phyloP scores from a whole-genome alignment of 1,140 invertebrate genomes.

The Ceratina australensis region DNA sequence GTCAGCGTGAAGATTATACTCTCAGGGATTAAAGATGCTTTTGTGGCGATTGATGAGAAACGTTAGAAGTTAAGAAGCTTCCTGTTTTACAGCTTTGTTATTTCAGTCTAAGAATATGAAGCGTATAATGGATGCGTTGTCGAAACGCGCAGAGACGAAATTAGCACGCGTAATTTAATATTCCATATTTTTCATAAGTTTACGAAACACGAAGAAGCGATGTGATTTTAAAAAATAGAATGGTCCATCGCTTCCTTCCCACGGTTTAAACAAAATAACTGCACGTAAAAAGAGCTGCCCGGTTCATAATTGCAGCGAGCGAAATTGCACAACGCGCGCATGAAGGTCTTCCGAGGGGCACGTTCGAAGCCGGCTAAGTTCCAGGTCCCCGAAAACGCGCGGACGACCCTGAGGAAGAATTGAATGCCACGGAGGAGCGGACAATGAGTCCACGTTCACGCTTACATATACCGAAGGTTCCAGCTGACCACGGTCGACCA shows the following conservation, averaged over 20 bases:
- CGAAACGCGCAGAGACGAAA: too few species aligned
- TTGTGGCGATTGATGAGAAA: too few species aligned
- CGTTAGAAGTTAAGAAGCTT: background rate
- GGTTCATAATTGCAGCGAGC: too few species aligned
- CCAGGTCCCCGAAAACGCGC: slow-evolving; percentile 21
- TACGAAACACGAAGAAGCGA: too few species aligned
- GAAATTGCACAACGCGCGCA: background rate
- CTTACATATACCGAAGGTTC: slow-evolving; percentile 58
- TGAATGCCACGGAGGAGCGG: slow-evolving; percentile 61
- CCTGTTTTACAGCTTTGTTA: background rate
- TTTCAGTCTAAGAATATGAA: background rate
- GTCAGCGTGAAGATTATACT: background rate
- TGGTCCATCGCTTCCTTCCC: too few species aligned
- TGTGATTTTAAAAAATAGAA: too few species aligned
- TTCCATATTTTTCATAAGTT: too few species aligned
- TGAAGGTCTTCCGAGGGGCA: background rate
- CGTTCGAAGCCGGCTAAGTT: slow-evolving; percentile 13
- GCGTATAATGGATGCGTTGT: too few species aligned
- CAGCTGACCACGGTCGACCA: slow-evolving; percentile 65
- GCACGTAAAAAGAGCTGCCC: too few species aligned
- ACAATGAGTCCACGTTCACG: slow-evolving; percentile 60
- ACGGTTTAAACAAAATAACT: too few species aligned
- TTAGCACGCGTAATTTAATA: too few species aligned
- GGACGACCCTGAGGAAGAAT: slow-evolving; percentile 65
- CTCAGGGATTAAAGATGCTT: background rate